A percentile compares a stretch with the other conserved stretches of the same genome.
Conservation (phyloP, 2,113 vertebrate species). For the Prochilodus magdalenae region DNA sequence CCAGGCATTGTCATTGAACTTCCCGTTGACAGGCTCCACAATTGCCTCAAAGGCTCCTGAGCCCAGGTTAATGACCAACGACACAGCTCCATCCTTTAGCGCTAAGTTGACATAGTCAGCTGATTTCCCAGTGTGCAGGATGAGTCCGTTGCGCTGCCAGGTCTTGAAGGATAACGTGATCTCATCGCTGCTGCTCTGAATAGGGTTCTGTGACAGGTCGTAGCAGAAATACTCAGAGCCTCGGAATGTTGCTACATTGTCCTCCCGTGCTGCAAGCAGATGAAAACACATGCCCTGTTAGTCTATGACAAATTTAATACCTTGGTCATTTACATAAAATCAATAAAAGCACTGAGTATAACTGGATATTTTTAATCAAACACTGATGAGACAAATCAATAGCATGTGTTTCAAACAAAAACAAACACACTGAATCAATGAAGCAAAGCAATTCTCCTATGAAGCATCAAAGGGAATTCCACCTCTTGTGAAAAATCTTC, state of each 20-base stretch:
- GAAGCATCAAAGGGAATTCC: no score
- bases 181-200: constrained; percentile 98
- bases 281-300: neutral
- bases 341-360: neutral
- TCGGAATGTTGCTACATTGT: constrained; percentile 96
- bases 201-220: constrained; percentile 96
- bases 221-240: constrained; percentile 99
- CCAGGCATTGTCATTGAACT: no score
- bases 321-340: neutral
- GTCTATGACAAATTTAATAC: neutral
- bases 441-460: no score
- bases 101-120: constrained; percentile 98
- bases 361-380: no score
- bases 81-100: constrained; percentile 94
- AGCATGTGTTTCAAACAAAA: no score
- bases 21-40: constrained; percentile 96
- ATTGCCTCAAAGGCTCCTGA: constrained; percentile 98
- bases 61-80: constrained; percentile 97
- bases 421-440: no score
- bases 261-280: constrained; percentile 84
- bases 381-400: no score
- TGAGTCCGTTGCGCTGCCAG: constrained; percentile 95
- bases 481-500: no score
- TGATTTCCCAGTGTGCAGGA: constrained; percentile 98
- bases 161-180: constrained; percentile 99